A percentile compares a stretch with the other conserved stretches of the same genome.
phyloP scores from a whole-genome alignment of 2,888 invertebrate genomes.

The Epirrhoe alternata region DNA sequence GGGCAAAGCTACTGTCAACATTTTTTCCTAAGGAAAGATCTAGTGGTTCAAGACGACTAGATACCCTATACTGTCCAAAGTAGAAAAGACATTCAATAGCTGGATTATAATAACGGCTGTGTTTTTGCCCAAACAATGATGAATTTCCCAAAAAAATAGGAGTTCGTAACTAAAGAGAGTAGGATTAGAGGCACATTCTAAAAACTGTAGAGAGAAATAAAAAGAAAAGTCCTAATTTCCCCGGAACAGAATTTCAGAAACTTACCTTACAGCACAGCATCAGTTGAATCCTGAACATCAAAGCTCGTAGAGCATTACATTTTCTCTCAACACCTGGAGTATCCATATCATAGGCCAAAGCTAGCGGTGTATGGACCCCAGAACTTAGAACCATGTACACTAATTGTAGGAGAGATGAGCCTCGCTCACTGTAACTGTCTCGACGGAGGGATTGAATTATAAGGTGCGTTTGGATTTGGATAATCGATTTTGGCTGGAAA shows the following conservation, averaged over 20 bases:
- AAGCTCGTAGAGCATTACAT: slow-evolving; percentile 65
- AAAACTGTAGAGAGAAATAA: neutral
- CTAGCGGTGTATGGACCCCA: slow-evolving; percentile 62
- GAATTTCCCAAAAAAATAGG: too few relatives aligned
- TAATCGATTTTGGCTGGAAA: slow-evolving; percentile 57
- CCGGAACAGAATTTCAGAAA: slow-evolving; percentile 17
- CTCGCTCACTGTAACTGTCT: slow-evolving; percentile 64
- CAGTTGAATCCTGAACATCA: slow-evolving; percentile 75
- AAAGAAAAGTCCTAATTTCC: neutral
- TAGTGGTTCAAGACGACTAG: too few relatives aligned
- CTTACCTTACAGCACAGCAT: slow-evolving; percentile 74
- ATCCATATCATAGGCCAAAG: slow-evolving; percentile 55
- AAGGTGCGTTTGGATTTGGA: slow-evolving; percentile 67
- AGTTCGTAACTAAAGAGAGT: too few relatives aligned
- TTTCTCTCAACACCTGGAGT: slow-evolving; percentile 50
- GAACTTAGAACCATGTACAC: slow-evolving; percentile 68
- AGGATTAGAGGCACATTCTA: too few relatives aligned
- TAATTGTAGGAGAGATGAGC: slow-evolving; percentile 66
- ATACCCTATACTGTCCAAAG: too few relatives aligned
- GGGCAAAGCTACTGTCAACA: too few relatives aligned
- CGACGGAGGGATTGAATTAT: slow-evolving; percentile 66
- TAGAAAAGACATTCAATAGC: too few relatives aligned
- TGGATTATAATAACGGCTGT: too few relatives aligned
- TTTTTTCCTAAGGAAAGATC: too few relatives aligned
- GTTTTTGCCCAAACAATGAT: too few relatives aligned